Evolutionary conservation across 2,888 invertebrate species (phyloP).

Genomic region (Brachylomia viminalis): DNA sequence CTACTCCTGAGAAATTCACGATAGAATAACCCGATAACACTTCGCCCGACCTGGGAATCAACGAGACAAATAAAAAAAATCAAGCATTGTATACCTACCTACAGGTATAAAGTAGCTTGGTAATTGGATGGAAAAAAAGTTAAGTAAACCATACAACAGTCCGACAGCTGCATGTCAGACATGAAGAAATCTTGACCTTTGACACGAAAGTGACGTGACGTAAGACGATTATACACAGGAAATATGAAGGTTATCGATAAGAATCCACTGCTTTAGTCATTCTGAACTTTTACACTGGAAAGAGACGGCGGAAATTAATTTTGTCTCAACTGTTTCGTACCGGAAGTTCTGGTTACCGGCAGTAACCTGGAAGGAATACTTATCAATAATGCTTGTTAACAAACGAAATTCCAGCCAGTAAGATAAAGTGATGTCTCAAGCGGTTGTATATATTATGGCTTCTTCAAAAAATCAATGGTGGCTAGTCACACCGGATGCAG

Average conservation of each 20-base stretch:
- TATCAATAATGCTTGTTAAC: slow-evolving; percentile 21
- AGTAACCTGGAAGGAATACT: slow-evolving; percentile 22
- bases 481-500: neutral
- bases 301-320: slow-evolving; percentile 27
- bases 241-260: slow-evolving; percentile 17
- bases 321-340: neutral
- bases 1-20: neutral
- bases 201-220: slow-evolving; percentile 24
- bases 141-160: slow-evolving; percentile 1
- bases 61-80: neutral
- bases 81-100: no score
- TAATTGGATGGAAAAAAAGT: slow-evolving; percentile 19
- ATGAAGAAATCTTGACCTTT: slow-evolving; percentile 53
- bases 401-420: neutral
- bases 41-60: neutral
- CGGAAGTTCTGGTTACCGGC: slow-evolving; percentile 28
- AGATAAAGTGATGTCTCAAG: neutral
- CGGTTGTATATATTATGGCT: neutral
- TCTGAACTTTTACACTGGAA: slow-evolving; percentile 4
- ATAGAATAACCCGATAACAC: neutral
- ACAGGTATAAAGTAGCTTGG: slow-evolving; percentile 1
- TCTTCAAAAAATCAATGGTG: neutral
- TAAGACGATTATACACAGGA: slow-evolving; percentile 28
- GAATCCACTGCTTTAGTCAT: slow-evolving; percentile 5
- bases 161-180: slow-evolving; percentile 15